Evolutionary conservation across 2,888 invertebrate species (phyloP).

Genomic region (Ochropleura leucogaster): DNA sequence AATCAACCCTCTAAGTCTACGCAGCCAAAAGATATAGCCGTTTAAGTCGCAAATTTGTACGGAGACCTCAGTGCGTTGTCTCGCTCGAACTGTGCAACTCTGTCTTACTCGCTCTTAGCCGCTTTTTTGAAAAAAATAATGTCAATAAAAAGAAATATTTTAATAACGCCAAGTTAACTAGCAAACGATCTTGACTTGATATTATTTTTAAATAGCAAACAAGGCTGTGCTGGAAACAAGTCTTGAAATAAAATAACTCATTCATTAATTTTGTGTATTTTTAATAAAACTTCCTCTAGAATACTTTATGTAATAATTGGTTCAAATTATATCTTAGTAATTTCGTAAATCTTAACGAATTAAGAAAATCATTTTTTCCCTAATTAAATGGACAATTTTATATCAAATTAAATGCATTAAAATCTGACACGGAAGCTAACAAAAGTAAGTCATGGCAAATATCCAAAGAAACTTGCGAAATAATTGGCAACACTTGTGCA

Average conservation of each 20-base stretch:
- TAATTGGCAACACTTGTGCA: constrained; percentile 14
- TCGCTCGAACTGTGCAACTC: no score
- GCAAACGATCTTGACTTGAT: constrained; percentile 49
- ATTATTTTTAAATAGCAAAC: constrained; percentile 22
- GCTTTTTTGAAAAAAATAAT: neutral
- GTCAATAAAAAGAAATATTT: constrained; percentile 15
- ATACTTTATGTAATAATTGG: neutral
- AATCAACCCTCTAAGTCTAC: no score
- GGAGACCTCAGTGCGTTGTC: no score
- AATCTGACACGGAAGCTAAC: constrained; percentile 24
- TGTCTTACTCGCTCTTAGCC: no score
- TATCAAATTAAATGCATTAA: neutral
- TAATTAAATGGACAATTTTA: neutral
- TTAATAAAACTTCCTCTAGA: neutral
- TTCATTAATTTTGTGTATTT: neutral
- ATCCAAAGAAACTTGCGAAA: constrained; percentile 23
- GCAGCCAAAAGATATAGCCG: no score
- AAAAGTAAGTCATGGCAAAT: constrained; percentile 35
- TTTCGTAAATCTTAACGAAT: neutral
- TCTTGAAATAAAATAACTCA: constrained; percentile 31
- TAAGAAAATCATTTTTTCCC: neutral
- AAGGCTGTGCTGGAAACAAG: constrained; percentile 18
- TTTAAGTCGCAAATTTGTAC: no score
- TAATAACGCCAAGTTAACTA: constrained; percentile 5
- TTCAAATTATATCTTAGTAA: neutral